Base-by-base conservation (phyloP, 2,113 vertebrate genomes). In the Parotia lawesii region DNA sequence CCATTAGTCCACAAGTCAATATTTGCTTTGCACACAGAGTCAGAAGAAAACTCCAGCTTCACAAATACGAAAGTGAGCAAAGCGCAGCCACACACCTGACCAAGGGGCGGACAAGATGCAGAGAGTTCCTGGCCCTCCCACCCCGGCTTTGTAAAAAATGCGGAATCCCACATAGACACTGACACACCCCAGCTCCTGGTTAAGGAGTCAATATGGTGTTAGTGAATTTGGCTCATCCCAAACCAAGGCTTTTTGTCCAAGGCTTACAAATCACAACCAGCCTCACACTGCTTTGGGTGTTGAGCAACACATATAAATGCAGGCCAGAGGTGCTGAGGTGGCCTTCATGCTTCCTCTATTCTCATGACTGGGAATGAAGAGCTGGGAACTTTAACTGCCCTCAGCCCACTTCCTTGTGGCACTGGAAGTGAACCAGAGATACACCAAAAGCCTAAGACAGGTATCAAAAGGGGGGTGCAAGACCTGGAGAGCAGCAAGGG, bases 1-100 rank as follows among this genome's bases (percentile, higher is more conserved):
- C 94, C 86, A 73, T 80, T 70, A 90, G 87, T 89, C 73, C 90
- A 50, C 15, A 13, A 95, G 96, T 97, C 95, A 97, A 91, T 97
- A 97, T 97, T 97, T 97, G 75, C 84, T 95, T 67, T 96, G 90
- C 66, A 61, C 5, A 2, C 37, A 81, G 47, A 84, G 51, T 33
- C 67, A 89, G 69, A 85, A 86, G 53, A 85, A 91, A 96, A 57
- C 87, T 64, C 38, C 48, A 76, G 58, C 83, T 81, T 76, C 61
- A 57, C 80, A 87, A 79, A 42, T 5, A 42, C 4, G 0, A 29
- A 61, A 40, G 11, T 5, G 56, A 96, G 62, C 45, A 56, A 44
- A 85, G 40, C 20, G 1, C 58, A 82, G 77, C 23, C 66, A 58
- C 44, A 54, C 38, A 45, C 58, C 58, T 28, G 45, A 61, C 7